Evolutionary conservation across 1,140 invertebrate species (phyloP).

Genomic region (Tribolium castaneum): DNA sequence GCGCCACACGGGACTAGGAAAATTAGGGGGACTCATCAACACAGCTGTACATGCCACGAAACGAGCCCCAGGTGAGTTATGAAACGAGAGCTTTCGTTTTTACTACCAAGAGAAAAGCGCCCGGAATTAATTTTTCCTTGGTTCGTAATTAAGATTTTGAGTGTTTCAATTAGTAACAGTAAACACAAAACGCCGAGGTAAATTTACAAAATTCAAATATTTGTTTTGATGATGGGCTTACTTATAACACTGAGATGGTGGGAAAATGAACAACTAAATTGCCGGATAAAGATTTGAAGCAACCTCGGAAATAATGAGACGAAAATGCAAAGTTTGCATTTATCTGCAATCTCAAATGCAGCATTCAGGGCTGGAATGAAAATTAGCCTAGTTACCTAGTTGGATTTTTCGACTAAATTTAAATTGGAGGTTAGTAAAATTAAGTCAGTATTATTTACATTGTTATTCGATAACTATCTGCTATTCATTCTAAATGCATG

Average conservation of each 20-base stretch:
- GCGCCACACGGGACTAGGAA: constrained; percentile 49
- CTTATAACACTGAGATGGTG: not conserved
- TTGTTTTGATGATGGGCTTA: not conserved
- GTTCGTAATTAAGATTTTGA: constrained; percentile 1
- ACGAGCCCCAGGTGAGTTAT: constrained; percentile 21
- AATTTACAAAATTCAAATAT: constrained; percentile 12
- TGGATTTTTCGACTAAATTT: not conserved
- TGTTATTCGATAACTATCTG: too few species aligned
- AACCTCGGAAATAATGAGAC: not conserved
- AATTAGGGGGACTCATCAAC: constrained; percentile 52
- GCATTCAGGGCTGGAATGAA: not conserved
- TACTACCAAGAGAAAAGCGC: not conserved
- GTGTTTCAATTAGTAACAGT: not conserved
- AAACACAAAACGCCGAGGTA: not conserved
- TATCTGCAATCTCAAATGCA: constrained; percentile 3
- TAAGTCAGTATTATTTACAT: too few species aligned
- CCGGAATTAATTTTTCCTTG: not conserved
- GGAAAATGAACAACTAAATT: not conserved
- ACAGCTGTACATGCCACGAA: constrained; percentile 52
- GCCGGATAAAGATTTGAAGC: not conserved
- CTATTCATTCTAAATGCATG: too few species aligned
- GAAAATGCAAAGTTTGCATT: not conserved
- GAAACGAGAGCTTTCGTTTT: not conserved
- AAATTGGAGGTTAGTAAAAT: not conserved
- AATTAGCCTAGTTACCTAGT: not conserved